These are phyloP conservation scores for Lophochroa leadbeateri DNA, from an alignment of 2,113 vertebrate species.

Conservation along the genomic window DNA sequence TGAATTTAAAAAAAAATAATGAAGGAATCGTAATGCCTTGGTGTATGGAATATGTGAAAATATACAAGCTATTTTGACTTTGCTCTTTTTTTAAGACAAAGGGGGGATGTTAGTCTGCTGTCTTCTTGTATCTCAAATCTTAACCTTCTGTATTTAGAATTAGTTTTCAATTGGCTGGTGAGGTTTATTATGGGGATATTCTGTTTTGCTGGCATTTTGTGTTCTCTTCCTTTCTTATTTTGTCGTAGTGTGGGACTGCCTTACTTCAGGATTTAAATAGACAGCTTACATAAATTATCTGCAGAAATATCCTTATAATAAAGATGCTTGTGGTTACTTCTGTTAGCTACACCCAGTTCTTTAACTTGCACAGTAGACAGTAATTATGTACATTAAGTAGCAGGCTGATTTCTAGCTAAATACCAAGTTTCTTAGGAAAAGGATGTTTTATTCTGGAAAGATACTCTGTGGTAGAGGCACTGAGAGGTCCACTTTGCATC, in stretches of 20 bases:
- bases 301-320: not conserved
- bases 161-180: not conserved
- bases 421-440: not conserved
- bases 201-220: not conserved
- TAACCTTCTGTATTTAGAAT: not conserved
- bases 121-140: not conserved
- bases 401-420: not conserved
- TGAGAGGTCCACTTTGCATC: not conserved
- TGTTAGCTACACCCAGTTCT: not conserved
- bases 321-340: not conserved
- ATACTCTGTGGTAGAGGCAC: not conserved
- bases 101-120: not conserved
- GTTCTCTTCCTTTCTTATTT: not conserved
- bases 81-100: not conserved
- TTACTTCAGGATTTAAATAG: not conserved
- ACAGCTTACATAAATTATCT: not conserved
- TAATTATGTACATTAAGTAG: not conserved
- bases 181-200: not conserved
- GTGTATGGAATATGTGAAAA: not conserved
- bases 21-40: not conserved
- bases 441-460: not conserved
- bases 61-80: not conserved
- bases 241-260: not conserved
- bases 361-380: not conserved
- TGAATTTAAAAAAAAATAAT: not conserved